These are phyloP conservation scores for Geopemphigus sp. DNA, from an alignment of 1,140 invertebrate species.

Conservation along the genomic window DNA sequence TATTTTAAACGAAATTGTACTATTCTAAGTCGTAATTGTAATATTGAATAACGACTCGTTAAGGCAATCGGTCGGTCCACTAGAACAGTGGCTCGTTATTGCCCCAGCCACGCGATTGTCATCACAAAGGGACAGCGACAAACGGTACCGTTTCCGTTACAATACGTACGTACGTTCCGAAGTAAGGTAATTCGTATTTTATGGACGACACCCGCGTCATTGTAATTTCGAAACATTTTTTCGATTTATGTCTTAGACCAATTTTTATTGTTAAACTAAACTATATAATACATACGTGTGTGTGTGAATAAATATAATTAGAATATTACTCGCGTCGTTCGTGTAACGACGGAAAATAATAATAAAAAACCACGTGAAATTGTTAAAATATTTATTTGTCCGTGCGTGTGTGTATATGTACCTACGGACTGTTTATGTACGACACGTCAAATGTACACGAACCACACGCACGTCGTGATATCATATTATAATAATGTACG, in stretches of 20 bases:
- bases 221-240: not conserved
- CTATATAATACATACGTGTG: not conserved
- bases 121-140: no score
- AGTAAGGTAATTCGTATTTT: not conserved
- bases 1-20: no score
- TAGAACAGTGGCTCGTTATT: no score
- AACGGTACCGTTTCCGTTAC: not conserved
- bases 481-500: no score
- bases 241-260: slow-evolving; percentile 4
- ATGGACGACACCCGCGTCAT: not conserved
- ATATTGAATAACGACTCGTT: no score
- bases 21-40: no score
- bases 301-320: slow-evolving; percentile 9
- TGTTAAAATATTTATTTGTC: not conserved
- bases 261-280: not conserved
- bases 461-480: not conserved
- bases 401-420: not conserved
- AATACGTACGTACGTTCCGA: not conserved
- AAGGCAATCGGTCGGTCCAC: no score
- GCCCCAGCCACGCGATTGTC: no score
- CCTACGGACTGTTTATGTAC: no score
- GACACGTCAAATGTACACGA: not conserved
- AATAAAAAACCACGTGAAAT: not conserved
- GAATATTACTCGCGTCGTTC: not conserved
- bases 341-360: not conserved